Percentiles rank a stretch among this genome's conserved stretches.
Conservation (phyloP, 1,140 invertebrate genomes). For the Pomacea maculata region DNA sequence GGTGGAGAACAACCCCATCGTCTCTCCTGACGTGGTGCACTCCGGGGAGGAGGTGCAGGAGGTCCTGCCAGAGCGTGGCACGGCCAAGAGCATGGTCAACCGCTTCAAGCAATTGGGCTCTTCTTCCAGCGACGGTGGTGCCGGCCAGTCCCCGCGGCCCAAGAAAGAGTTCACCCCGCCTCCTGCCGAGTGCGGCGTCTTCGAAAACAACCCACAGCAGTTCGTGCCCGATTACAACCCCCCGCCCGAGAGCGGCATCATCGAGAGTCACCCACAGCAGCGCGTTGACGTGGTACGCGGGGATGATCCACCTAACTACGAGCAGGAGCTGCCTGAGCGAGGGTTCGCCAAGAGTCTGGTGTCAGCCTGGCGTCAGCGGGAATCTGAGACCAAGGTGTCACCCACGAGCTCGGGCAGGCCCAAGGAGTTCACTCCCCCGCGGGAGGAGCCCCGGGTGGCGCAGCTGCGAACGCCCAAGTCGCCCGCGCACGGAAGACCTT, state of each 20-base stretch:
- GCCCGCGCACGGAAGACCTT: conserved; percentile 37
- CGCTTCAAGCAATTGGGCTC: conserved; percentile 50
- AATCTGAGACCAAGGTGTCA: conserved; percentile 41
- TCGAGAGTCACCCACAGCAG: conserved; percentile 49
- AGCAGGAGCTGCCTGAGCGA: conserved; percentile 54
- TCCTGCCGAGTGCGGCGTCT: conserved; percentile 42
- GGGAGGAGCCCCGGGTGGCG: conserved; percentile 40
- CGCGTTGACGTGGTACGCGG: conserved; percentile 45
- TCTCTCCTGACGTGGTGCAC: conserved; percentile 43
- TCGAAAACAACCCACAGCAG: conserved; percentile 48
- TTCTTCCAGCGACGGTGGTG: conserved; percentile 30
- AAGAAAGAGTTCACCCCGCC: conserved; percentile 53
- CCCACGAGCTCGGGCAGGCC: conserved; percentile 38
- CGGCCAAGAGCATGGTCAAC: conserved; percentile 49
- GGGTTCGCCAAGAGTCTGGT: conserved; percentile 57
- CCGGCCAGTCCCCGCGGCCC: conserved; percentile 27
- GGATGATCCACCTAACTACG: conserved; percentile 31
- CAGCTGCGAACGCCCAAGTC: conserved; percentile 31
- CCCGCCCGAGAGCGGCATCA: conserved; percentile 52
- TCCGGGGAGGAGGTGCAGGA: conserved; percentile 43
- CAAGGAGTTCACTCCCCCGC: conserved; percentile 59
- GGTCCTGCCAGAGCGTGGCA: conserved; percentile 50
- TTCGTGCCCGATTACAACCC: conserved; percentile 43
- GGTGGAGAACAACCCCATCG: conserved; percentile 49
- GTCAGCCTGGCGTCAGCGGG: conserved; percentile 54